Base-by-base conservation (phyloP, 2,888 invertebrate genomes). In the Pseudococcus longispinus region DNA sequence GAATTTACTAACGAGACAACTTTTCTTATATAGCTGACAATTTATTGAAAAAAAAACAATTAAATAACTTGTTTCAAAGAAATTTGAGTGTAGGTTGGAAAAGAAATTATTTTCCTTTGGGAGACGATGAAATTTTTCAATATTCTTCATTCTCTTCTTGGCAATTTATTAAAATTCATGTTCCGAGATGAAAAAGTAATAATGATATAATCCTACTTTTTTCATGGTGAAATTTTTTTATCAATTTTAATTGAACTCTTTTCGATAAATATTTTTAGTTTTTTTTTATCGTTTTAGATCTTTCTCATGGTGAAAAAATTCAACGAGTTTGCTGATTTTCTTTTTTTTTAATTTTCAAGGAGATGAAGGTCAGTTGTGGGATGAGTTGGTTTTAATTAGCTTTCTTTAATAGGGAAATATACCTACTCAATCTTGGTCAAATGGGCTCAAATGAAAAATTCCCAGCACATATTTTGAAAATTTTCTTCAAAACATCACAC, bases 31-130 rank as follows among this genome's bases (percentile, higher is more conserved):
- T 18, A 29, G 70, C 29, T 70, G 29, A 70, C 70, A 70, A 70
- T 29, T 70, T 18, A 29, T 70, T 26, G 70, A 23, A 23, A 60
- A 60, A 60, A 46, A 46, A 46, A 46, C 60, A 70, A 70, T 29
- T 29, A 70, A 70, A 18, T 70, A 70, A 70, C 70, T 70, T 26
- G 70, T 70, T 70, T 29, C 29, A 70, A 70, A 70, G 70, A 70
- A 70, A 70, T 70, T 70, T 70, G 2, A 70, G 29, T 29, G 70
- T 70, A 70, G 70, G 29, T 70, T 70, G 29, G 29, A 70, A 29
- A 37, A 70, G 29, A 70, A 70, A 70, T 70, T 70, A 29, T 29
- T 29, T 70, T 70, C 6, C 70, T 20, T 18, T 29, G 70, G 70
- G 70, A 70, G 65, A 65, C 15, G 26, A 26, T 26, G 20, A 55